Evolutionary conservation across 2,797 vertebrate species (phyloP).

Genomic region (Lerista edwardsae): DNA sequence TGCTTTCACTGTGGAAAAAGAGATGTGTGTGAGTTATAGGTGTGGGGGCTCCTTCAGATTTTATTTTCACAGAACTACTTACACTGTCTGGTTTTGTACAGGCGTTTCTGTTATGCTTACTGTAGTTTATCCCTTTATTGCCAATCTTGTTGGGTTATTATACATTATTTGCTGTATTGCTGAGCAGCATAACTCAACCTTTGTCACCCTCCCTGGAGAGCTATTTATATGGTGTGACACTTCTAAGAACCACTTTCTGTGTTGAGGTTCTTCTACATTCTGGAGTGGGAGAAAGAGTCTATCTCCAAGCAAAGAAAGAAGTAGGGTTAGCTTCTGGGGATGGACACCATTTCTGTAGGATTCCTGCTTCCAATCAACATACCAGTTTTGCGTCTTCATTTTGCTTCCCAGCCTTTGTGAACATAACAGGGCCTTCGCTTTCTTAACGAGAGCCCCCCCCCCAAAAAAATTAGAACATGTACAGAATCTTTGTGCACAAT

Average conservation of each 20-base stretch:
- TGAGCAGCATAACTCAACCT: slow-evolving; percentile 69
- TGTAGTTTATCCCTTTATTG: slow-evolving; percentile 68
- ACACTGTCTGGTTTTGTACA: slow-evolving; percentile 64
- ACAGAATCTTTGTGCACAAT: too few species aligned
- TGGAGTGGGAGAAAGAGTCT: slow-evolving; percentile 54
- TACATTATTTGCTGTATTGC: slow-evolving; percentile 72
- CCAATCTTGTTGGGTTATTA: slow-evolving; percentile 68
- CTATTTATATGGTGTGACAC: slow-evolving; percentile 58
- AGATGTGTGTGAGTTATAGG: slow-evolving; percentile 55
- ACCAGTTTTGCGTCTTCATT: neutral
- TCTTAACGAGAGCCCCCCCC: neutral
- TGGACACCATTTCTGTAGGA: neutral
- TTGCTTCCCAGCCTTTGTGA: neutral
- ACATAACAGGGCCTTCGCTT: neutral
- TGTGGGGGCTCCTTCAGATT: slow-evolving; percentile 37
- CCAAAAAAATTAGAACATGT: too few species aligned
- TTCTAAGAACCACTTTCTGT: slow-evolving; percentile 62
- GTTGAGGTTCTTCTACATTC: slow-evolving; percentile 61
- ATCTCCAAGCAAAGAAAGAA: neutral
- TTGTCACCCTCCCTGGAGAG: slow-evolving; percentile 64
- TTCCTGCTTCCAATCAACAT: neutral
- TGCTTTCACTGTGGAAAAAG: slow-evolving; percentile 59
- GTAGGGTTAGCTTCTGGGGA: neutral
- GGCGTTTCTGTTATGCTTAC: slow-evolving; percentile 64
- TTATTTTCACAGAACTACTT: slow-evolving; percentile 39